Conservation (phyloP, 1,140 invertebrate genomes). For the Belonocnema kinseyi region DNA sequence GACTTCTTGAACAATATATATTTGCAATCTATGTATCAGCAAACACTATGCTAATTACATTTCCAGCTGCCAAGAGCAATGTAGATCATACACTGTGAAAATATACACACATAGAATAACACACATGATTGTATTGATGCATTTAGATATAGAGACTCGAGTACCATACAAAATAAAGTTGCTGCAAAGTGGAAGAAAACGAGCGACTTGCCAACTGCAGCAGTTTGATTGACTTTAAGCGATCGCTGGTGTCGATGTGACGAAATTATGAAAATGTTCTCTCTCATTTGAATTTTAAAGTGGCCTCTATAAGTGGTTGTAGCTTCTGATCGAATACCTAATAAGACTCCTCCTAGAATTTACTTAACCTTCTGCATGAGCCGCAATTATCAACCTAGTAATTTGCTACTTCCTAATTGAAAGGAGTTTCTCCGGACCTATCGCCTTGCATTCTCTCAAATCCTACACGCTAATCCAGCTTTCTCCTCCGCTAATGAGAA, state of each 20-base stretch:
- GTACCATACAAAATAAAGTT: background rate
- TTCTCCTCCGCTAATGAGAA: constrained; percentile 8
- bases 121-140: too few relatives aligned
- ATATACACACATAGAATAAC: too few relatives aligned
- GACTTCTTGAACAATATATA: too few relatives aligned
- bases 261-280: constrained; percentile 3
- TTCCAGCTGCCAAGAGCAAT: too few relatives aligned
- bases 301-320: background rate
- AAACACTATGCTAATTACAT: too few relatives aligned
- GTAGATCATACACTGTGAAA: too few relatives aligned
- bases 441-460: background rate
- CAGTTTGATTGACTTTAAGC: background rate
- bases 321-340: background rate
- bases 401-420: constrained; percentile 17
- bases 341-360: constrained; percentile 1
- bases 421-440: constrained; percentile 12
- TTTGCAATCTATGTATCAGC: too few relatives aligned
- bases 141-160: background rate
- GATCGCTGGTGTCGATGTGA: constrained; percentile 6
- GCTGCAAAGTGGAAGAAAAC: background rate
- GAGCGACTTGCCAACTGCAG: background rate
- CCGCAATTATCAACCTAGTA: constrained; percentile 12
- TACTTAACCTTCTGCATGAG: background rate
- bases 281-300: constrained; percentile 1
- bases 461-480: background rate